A percentile compares a stretch with the other conserved stretches of the same genome.
Evolutionary conservation across 1,140 invertebrate genomes (phyloP).

Genomic region (Leucophenga varia): DNA sequence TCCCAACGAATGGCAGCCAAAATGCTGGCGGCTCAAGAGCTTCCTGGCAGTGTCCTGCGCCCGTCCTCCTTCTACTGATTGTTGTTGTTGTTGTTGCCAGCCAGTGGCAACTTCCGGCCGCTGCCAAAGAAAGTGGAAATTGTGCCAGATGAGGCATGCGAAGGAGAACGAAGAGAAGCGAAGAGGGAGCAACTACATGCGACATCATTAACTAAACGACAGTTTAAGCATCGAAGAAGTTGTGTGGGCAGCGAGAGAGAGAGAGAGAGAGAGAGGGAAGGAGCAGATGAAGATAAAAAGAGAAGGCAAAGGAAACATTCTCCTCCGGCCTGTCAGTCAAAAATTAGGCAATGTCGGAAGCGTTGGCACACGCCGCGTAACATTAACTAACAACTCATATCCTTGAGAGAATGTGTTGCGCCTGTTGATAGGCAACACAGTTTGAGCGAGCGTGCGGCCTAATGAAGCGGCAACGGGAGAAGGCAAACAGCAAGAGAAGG

Average conservation of each 20-base stretch:
- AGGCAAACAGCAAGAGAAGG: background rate
- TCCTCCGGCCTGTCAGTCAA: conserved; percentile 18
- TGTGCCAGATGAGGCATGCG: conserved; percentile 24
- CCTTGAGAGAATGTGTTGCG: conserved; percentile 32
- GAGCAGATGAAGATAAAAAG: no score
- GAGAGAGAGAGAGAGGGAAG: conserved; percentile 8
- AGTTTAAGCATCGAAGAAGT: no score
- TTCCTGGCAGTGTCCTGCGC: no score
- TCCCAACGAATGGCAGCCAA: conserved; percentile 7
- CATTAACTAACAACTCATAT: conserved; percentile 52
- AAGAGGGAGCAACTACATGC: conserved; percentile 29
- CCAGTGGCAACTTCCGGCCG: conserved; percentile 16
- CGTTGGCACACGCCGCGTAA: conserved; percentile 31
- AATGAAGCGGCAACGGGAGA: conserved; percentile 39
- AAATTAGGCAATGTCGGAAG: conserved; percentile 29
- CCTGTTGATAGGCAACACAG: conserved; percentile 42
- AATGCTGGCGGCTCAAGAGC: no score
- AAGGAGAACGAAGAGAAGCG: conserved; percentile 1
- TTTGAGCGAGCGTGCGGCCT: conserved; percentile 23
- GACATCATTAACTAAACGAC: conserved; percentile 48
- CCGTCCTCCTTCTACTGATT: no score
- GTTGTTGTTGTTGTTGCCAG: conserved; percentile 4
- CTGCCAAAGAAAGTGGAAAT: conserved; percentile 28
- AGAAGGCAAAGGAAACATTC: conserved; percentile 17
- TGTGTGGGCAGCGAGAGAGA: conserved; percentile 10